Evolutionary conservation across 2,113 vertebrate species (phyloP), one percentile per base, ranked within the genome.

Genomic region (Tetrao urogallus): DNA sequence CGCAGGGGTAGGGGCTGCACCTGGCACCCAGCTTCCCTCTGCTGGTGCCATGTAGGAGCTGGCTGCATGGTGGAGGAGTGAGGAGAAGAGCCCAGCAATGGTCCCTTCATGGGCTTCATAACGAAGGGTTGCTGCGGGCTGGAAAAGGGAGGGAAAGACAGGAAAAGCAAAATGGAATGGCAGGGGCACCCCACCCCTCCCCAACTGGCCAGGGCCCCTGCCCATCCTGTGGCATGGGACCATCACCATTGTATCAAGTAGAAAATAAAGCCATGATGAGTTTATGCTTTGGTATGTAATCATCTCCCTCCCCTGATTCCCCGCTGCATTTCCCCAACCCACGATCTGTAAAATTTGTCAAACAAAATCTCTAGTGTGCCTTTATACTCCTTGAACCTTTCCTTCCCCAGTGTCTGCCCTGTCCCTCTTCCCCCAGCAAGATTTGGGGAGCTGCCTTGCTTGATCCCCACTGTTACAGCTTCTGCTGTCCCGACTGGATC

Each of bases 401-500:
- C 45, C 82, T 72, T 91, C 79, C 94, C 86, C 71, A 47, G 50
- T 3, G 43, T 61, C 60, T 82, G 81, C 79, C 82, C 65, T 85
- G 40, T 15, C 52, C 5, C 16, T 50, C n/a, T 77, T 48, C 36
- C 28, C 89, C 87, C 75, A 67, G 40, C 80, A 82, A 42, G 82
- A 85, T 61, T 18, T 9, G 7, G 27, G 45, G 38, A 85, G 30
- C 30, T 47, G 56, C 52, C 70, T 81, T 45, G 76, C 61, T 83
- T 32, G 54, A 89, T 10, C 70, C 77, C 81, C 94, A 88, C 38
- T 45, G 15, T 97, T 97, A 98, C 96, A 98, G 98, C 97, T 99
- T 99, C 95, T 98, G 97, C 77, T 99, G 97, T 92, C 99, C 99
- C 0, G 98, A 98, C 95, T 98, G 97, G 97, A 99, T 99, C 89